Evolutionary conservation across 2,113 vertebrate species (phyloP), one percentile per base, ranked within the genome.

Genomic region (Acrocephalus kingi): DNA sequence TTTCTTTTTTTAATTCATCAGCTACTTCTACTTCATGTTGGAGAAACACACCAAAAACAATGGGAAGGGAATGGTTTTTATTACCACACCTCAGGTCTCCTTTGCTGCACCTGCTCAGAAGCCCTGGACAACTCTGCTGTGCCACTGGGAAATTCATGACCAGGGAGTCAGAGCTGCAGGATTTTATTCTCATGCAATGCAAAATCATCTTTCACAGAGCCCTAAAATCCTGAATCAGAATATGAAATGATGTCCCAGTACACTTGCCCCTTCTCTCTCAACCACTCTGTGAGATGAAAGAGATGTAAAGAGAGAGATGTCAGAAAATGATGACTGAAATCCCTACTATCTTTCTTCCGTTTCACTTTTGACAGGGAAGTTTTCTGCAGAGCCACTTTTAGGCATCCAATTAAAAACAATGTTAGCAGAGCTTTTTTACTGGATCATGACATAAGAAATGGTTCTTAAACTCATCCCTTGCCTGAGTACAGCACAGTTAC

Each of bases 51-150:
- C 5, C 13, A 56, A 75, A 89, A 89, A 23, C 11, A 63, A 68
- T 6, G 8, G 24, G n/a, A 74, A 51, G 2, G 12, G 35, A 84
- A 68, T 24, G 3, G 20, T 27, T 35, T 88, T 51, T 72, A 48
- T 11, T n/a, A 55, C 5, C 37, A 41, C 52, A 62, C 5, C 33
- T 62, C 48, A 37, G 6, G 9, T 62, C 12, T 56, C 30, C 58
- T 83, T 74, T 31, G 14, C 55, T 71, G 15, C 9, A 84, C 43
- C 20, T 83, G 13, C 67, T 66, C 68, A 67, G 24, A 71, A 68
- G 41, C 9, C 21, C 28, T 3, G 2, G 7, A 73, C 2, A 10
- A 43, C n/a, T 62, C 15, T 33, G 27, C 11, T 1, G 0, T 1
- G 0, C 18, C 68, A 48, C 63, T 15, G 27, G 33, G 67, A 74